Base-by-base conservation (phyloP, 1,140 invertebrate genomes). In the Orius insidiosus region DNA sequence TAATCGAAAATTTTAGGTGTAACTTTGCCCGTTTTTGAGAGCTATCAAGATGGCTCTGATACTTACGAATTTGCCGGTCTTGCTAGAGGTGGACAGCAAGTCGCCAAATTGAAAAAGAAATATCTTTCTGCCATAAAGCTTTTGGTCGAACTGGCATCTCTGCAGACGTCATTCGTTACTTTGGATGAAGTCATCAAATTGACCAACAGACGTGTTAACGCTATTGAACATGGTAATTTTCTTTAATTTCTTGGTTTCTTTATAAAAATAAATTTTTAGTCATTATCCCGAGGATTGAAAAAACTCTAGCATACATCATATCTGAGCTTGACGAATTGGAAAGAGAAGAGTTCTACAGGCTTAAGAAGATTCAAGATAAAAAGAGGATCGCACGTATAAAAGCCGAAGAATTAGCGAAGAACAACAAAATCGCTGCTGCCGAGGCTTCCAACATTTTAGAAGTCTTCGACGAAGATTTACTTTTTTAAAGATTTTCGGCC, bases 241-340 rank as follows among this genome's bases (percentile, higher is more conserved):
- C n/a, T n/a, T n/a, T n/a, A n/a, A n/a, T n/a, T n/a, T n/a, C n/a
- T n/a, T n/a, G n/a, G n/a, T n/a, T n/a, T n/a, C n/a, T n/a, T n/a
- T n/a, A n/a, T n/a, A n/a, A n/a, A n/a, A n/a, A n/a, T n/a, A n/a
- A n/a, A n/a, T 52, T 72, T 75, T 33, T 62, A 93, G 89, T 98
- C 36, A 98, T 99, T 58, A 99, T 99, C 68, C 96, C 95, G 33
- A 76, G 88, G 54, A 89, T 98, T 65, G 94, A 99, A 62, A 78
- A 85, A 53, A 99, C 96, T 3, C 66, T 99, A 52, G 75, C 80
- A 1, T 98, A 99, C 66, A 99, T 99, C 56, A 93, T 94, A 56
- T 90, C 94, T 2, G 96, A 99, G 64, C 67, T 99, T 50, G 96
- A 99, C 64, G 96, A 99, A 66, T 68, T 96, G 55, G 96, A 99